Evolutionary conservation across 2,888 invertebrate species (phyloP).

Genomic region (Sclerodermus sp.): DNA sequence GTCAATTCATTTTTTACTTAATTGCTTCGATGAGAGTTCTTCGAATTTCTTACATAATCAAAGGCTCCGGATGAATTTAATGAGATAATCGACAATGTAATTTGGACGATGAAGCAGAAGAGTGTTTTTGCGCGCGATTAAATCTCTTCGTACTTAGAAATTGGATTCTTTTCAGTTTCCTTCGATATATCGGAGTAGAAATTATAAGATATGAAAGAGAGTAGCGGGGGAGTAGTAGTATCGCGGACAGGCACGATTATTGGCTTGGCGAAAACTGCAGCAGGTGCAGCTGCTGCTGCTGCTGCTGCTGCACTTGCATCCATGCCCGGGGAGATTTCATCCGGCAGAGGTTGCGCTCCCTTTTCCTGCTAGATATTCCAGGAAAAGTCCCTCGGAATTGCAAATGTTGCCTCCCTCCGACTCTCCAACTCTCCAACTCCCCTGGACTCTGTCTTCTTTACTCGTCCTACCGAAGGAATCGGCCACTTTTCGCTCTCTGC

Average conservation of each 20-base stretch:
- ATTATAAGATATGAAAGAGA: no score
- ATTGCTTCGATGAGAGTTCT: no score
- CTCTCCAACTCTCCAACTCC: conserved; percentile 5
- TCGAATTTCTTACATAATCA: no score
- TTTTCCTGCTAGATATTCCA: conserved; percentile 22
- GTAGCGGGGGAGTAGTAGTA: not conserved
- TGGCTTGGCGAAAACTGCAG: conserved; percentile 13
- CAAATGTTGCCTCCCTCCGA: conserved; percentile 34
- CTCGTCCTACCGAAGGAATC: conserved; percentile 5
- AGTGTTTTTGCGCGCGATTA: no score
- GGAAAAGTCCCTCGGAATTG: conserved; percentile 33
- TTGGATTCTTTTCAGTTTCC: no score
- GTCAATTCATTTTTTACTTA: no score
- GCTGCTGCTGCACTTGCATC: conserved; percentile 14
- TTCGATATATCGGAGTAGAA: no score
- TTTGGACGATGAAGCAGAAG: no score
- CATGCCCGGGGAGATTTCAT: conserved; percentile 24
- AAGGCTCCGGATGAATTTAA: no score
- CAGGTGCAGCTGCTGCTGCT: conserved; percentile 13
- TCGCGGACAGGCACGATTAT: conserved; percentile 18
- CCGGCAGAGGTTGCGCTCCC: conserved; percentile 21
- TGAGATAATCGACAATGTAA: no score
- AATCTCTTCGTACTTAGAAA: no score
- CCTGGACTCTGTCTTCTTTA: conserved; percentile 1
- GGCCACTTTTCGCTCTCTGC: conserved; percentile 21